These are phyloP conservation scores for Asbolus verrucosus DNA, from an alignment of 1,140 invertebrate species.

Conservation along the genomic window DNA sequence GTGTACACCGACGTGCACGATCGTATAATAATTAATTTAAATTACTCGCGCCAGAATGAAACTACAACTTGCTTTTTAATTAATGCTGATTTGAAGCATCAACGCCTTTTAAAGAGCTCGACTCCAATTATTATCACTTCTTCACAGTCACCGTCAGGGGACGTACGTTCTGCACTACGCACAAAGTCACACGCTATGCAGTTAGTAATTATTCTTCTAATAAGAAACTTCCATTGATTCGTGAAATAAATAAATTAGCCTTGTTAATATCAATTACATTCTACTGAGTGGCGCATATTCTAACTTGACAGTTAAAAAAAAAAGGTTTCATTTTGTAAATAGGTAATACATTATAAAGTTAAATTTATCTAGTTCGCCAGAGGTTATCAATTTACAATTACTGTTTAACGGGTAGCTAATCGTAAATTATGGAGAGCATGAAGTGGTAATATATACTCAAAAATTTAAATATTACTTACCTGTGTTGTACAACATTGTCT, in stretches of 20 bases:
- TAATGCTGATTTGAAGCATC: constrained; percentile 48
- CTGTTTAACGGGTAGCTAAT: too few species aligned
- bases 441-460: too few species aligned
- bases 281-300: constrained; percentile 7
- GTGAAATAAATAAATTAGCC: constrained; percentile 28
- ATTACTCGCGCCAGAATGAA: constrained; percentile 48
- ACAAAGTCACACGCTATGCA: neutral
- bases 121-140: constrained; percentile 22
- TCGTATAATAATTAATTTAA: constrained; percentile 52
- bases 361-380: too few species aligned
- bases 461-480: too few species aligned
- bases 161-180: too few species aligned
- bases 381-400: too few species aligned
- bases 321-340: too few species aligned
- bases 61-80: constrained; percentile 46
- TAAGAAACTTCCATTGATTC: constrained; percentile 16
- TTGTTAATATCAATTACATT: constrained; percentile 20
- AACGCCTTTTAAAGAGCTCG: constrained; percentile 40
- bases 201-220: neutral
- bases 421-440: too few species aligned
- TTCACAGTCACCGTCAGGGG: neutral
- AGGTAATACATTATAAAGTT: too few species aligned
- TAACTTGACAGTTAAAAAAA: too few species aligned
- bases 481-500: too few species aligned
- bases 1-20: constrained; percentile 44